Evolutionary conservation across 2,888 invertebrate species (phyloP), one percentile per base, ranked within the genome.

Genomic region (Acronicta psi): DNA sequence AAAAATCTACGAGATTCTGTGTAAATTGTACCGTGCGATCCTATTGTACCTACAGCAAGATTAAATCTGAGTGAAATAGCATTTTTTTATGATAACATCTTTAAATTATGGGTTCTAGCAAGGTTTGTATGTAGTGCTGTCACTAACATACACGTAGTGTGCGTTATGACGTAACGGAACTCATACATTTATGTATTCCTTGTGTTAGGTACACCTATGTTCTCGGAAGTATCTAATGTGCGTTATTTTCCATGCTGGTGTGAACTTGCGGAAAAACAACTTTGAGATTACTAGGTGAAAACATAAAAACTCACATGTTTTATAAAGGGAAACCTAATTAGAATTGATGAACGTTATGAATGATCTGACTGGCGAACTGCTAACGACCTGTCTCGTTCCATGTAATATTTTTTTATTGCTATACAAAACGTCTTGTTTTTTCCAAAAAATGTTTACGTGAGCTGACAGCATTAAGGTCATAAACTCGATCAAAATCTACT

Each of bases 1-100:
- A 53, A 64, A 71, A 70, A 47, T n/a, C n/a, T n/a, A 16, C 45
- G 18, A 59, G 31, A 18, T 59, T 50, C 50, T 49, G 59, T 46
- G 67, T 46, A 54, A 68, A 70, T 68, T 59, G 50, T 54, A 53
- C 64, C 73, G 74, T 74, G 74, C 37, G 76, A 74, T 51, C 55
- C 53, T 57, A 75, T 75, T 74, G 73, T 73, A 3, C 20, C 20
- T 20, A 37, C 40, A 57, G 37, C 16, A 18, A 64, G 74, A 74
- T 75, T 7, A 59, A 52, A 70, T 75, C 73, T 73, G 51, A 63
- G 49, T 53, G 64, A 68, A 69, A 75, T 45, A 42, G 58, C 52
- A 47, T 38, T 65, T 56, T 66, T 43, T 56, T 60, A 25, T 45
- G 69, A 69, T 69, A 55, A 57, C 36, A 69, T 69, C 69, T 51